Conservation (phyloP, 2,797 vertebrate species). For the Enteromius paludinosus region DNA sequence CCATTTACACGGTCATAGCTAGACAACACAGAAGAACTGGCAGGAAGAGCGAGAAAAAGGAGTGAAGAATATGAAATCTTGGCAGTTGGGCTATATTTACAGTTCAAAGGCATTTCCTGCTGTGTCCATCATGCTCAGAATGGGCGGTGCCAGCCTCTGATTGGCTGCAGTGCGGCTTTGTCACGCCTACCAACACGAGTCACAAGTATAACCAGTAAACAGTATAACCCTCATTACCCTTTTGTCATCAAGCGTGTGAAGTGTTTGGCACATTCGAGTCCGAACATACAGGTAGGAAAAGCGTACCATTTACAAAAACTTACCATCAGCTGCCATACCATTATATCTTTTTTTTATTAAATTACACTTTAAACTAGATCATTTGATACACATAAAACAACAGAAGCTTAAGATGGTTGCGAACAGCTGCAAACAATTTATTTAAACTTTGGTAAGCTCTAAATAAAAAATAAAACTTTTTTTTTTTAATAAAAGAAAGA, state of each 20-base stretch:
- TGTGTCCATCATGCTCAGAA: slow-evolving; percentile 42
- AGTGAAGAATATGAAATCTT: slow-evolving; percentile 19
- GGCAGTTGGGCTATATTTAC: slow-evolving; percentile 34
- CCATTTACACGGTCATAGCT: slow-evolving; percentile 24
- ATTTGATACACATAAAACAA: slow-evolving; percentile 22
- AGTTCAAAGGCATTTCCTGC: slow-evolving; percentile 49
- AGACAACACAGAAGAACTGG: slow-evolving; percentile 24
- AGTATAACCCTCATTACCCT: not conserved
- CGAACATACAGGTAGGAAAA: slow-evolving; percentile 33
- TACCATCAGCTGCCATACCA: slow-evolving; percentile 23
- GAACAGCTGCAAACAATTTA: not conserved
- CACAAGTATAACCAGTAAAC: too few species aligned
- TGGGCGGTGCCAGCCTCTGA: slow-evolving; percentile 29
- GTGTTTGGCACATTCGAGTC: slow-evolving; percentile 40
- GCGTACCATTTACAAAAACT: slow-evolving; percentile 47
- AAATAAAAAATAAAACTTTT: slow-evolving; percentile 22
- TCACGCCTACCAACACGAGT: slow-evolving; percentile 6
- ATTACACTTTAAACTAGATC: not conserved
- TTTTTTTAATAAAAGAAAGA: not conserved
- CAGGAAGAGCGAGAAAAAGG: not conserved
- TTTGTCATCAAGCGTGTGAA: slow-evolving; percentile 18
- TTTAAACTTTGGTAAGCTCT: slow-evolving; percentile 49
- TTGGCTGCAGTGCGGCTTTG: slow-evolving; percentile 15
- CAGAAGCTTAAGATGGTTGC: slow-evolving; percentile 26
- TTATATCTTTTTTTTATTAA: slow-evolving; percentile 9